These are phyloP conservation scores for Platorchestia sp. DNA, from an alignment of 1,140 invertebrate genomes.

Conservation along the genomic window DNA sequence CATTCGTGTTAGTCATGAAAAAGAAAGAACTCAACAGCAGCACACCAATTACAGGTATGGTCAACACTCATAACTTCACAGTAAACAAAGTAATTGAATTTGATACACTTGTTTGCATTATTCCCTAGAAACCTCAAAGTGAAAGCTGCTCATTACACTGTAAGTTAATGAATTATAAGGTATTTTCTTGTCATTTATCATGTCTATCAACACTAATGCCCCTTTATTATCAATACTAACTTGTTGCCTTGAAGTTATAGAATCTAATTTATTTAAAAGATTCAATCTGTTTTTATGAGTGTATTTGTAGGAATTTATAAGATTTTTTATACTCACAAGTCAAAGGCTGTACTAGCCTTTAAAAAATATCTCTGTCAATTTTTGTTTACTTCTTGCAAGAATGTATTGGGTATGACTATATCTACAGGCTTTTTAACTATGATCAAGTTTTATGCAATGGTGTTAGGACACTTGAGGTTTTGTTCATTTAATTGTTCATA, in stretches of 20 bases:
- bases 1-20: constrained; percentile 40
- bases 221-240: too few relatives aligned
- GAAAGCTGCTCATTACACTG: background rate
- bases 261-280: background rate
- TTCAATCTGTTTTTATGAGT: background rate
- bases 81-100: background rate
- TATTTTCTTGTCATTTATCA: background rate
- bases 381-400: too few relatives aligned
- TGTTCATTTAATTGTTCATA: too few relatives aligned
- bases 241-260: background rate
- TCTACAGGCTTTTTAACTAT: too few relatives aligned
- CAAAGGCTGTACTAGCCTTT: too few relatives aligned
- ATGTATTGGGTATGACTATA: too few relatives aligned
- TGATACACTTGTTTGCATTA: background rate
- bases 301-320: background rate
- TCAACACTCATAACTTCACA: background rate
- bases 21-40: constrained; percentile 27
- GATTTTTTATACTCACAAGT: background rate
- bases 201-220: too few relatives aligned
- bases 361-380: too few relatives aligned
- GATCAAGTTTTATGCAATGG: too few relatives aligned
- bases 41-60: constrained; percentile 36
- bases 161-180: background rate
- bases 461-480: too few relatives aligned
- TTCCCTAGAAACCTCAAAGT: too few relatives aligned